phyloP scores from a whole-genome alignment of 2,113 vertebrate genomes.

The Corvus hawaiiensis region DNA sequence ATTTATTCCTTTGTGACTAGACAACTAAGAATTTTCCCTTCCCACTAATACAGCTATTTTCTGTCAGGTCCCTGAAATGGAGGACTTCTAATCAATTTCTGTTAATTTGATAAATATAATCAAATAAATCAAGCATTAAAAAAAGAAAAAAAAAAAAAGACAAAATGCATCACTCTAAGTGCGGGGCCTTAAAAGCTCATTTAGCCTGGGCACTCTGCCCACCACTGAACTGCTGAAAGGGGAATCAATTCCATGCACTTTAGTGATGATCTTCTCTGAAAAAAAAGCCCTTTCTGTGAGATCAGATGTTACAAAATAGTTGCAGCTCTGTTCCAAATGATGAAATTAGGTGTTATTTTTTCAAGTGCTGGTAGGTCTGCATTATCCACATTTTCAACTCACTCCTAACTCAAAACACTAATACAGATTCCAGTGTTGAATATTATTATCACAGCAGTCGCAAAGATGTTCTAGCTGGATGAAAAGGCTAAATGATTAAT shows the following conservation, averaged over 20 bases:
- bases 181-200: background rate
- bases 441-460: background rate
- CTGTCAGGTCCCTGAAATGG: background rate
- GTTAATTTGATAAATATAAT: constrained; percentile 25
- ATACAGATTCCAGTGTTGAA: background rate
- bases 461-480: background rate
- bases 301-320: background rate
- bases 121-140: constrained; percentile 30
- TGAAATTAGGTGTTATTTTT: background rate
- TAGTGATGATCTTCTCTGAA: background rate
- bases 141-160: background rate
- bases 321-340: background rate
- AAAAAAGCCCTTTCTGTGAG: background rate
- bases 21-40: background rate
- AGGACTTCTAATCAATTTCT: constrained; percentile 2
- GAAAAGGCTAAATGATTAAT: background rate
- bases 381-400: background rate
- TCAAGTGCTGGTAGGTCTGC: background rate
- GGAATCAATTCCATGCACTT: background rate
- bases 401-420: background rate
- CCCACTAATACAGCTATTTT: background rate
- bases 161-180: background rate
- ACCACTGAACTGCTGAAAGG: background rate
- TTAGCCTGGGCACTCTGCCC: constrained; percentile 1
- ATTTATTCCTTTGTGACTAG: background rate